Base-by-base conservation (phyloP, 2,113 vertebrate genomes). In the Sorex fumeus region DNA sequence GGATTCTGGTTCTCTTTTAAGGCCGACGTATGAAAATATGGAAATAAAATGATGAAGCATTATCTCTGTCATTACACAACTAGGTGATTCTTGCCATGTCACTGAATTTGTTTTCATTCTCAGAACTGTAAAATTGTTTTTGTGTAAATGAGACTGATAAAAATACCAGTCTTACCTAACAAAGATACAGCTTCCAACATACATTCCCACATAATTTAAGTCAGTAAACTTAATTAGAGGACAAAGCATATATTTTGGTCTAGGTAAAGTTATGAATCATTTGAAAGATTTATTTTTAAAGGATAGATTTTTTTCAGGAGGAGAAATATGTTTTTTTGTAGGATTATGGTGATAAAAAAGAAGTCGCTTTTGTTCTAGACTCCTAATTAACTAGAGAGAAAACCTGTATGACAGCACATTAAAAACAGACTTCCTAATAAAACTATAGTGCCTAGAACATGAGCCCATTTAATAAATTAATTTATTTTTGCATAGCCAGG, bases 361-460 rank as follows among this genome's bases (percentile, higher is more conserved):
- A 89, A 95, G 66, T 6, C 30, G 66, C 0, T 84, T 87, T 78
- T 78, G 16, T 71, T 77, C 40, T 30, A 71, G 75, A 30, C n/a
- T 91, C 77, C 85, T 87, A 77, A 90, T 79, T 82, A 88, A 45
- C 76, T 45, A 30, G 86, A 90, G 60, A 94, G 47, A 82, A 92
- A 72, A 36, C 25, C 30, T 9, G 10, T 21, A 64, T 43, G 30
- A 30, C 7, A 83, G 67, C 15, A 69, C 66, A 91, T 88, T 82
- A 76, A 50, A 95, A 53, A 71, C 36, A 79, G 34, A 82, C 47
- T 75, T 84, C 25, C 23, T 85, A 75, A 92, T 2, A 64, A 50
- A 89, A 47, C 47, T 53, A 4, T 7, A 76, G 30, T 45, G 25
- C 30, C 77, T 76, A 40, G 45, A 87, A 91, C 93, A 81, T 76